phyloP scores from a whole-genome alignment of 2,797 vertebrate species.

The Crossoptilon crossoptilon region DNA sequence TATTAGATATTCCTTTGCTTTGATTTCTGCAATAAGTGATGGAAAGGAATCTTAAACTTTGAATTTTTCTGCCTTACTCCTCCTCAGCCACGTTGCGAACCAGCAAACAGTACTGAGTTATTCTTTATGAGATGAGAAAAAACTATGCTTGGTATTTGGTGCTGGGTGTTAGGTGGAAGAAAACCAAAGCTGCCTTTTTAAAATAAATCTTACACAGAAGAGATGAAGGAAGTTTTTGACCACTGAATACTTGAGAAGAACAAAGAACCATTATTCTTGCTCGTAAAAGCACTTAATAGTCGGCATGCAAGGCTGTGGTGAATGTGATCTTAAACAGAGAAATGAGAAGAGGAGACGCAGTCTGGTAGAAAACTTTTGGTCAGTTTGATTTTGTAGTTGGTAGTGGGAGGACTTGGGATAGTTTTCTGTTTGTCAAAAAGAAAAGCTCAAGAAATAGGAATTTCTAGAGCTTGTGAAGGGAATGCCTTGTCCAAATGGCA shows the following conservation, averaged over 20 bases:
- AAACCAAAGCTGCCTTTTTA: background rate
- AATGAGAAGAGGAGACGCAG: background rate
- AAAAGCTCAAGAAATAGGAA: background rate
- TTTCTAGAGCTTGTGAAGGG: background rate
- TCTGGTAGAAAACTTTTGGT: background rate
- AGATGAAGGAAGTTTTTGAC: background rate
- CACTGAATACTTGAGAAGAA: background rate
- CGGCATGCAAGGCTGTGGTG: background rate
- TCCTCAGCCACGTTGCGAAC: background rate
- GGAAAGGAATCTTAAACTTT: background rate
- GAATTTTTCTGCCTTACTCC: background rate
- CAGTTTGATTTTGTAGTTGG: background rate
- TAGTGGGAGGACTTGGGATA: background rate
- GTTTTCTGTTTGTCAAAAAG: background rate
- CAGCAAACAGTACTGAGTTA: background rate
- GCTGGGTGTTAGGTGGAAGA: background rate
- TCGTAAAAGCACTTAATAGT: background rate
- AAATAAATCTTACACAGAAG: background rate
- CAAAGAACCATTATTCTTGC: background rate
- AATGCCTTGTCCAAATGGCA: background rate
- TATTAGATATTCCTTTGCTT: background rate
- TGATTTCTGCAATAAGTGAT: background rate
- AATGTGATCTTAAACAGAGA: background rate
- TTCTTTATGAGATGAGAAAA: background rate
- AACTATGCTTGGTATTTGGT: background rate